phyloP scores from a whole-genome alignment of 2,113 vertebrate species.

The Boulengeromyrus knoepffleri region DNA sequence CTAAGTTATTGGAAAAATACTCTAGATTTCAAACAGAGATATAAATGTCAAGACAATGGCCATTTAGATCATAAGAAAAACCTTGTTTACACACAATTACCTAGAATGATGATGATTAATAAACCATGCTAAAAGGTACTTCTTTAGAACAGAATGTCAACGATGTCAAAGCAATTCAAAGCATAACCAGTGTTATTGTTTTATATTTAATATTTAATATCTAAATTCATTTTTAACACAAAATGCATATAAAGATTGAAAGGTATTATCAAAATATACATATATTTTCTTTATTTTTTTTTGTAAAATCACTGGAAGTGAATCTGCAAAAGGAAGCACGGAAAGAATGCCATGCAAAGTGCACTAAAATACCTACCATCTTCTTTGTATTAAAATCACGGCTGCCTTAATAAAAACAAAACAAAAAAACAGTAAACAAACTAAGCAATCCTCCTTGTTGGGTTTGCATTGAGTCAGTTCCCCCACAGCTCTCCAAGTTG shows the following conservation, averaged over 20 bases:
- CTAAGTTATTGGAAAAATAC: not conserved
- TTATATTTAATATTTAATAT: not conserved
- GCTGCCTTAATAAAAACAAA: conserved; percentile 3
- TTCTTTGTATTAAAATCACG: not conserved
- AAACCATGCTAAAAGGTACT: not conserved
- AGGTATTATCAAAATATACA: not conserved
- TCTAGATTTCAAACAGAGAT: not conserved
- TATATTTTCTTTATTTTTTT: not conserved
- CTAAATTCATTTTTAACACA: not conserved
- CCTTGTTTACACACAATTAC: not conserved
- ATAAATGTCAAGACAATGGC: not conserved
- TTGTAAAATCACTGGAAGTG: not conserved
- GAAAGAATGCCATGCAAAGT: not conserved
- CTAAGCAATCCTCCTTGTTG: not conserved
- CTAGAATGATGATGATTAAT: not conserved
- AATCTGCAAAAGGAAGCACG: not conserved
- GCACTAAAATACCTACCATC: not conserved
- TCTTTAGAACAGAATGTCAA: not conserved
- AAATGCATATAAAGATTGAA: not conserved
- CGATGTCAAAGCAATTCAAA: not conserved
- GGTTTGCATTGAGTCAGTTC: not conserved
- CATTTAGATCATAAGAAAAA: not conserved
- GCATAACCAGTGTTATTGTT: not conserved
- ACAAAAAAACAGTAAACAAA: not conserved
- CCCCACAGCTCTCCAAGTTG: not conserved